Base-by-base conservation (phyloP, 2,113 vertebrate genomes). In the Barbus barbus region DNA sequence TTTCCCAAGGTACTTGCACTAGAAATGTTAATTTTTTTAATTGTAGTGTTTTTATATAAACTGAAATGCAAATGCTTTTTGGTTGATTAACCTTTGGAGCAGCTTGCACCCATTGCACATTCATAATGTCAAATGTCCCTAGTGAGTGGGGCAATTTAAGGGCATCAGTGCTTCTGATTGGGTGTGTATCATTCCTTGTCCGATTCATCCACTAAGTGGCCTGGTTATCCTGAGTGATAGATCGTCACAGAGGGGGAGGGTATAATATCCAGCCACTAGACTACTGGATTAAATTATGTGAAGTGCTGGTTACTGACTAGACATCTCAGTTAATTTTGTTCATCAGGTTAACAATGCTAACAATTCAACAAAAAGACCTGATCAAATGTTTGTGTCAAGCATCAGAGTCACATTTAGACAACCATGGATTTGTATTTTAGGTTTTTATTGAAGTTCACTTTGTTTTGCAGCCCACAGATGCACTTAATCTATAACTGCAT, bases 151-250 rank as follows among this genome's bases (percentile, higher is more conserved):
- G 76, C 41, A 78, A 63, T 86, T 71, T 80, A 84, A 86, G 84
- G 81, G 83, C 84, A 88, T 69, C 84, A 81, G 67, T 83, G 77
- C 71, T 73, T 82, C 74, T 87, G 83, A 82, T 61, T 48, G 80
- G 81, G 63, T 77, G 80, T 82, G 75, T 77, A 86, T 86, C 80
- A 74, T 90, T 91, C 90, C 89, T 86, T 88, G 82, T 91, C 89
- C 87, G 88, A 80, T 82, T 89, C 91, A 87, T 87, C 89, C 92
- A 92, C 90, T 92, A 91, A 93, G 93, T 93, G 91, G 92, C 92
- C 92, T 93, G 91, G 93, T 94, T 93, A 94, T 91, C 92, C 93
- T 90, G 90, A 93, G 91, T 94, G 93, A 93, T 89, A 53, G 88
- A 92, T 91, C 77, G 86, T 65, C 84, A 48, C 65, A 85, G 26